A percentile compares a stretch with the other conserved stretches of the same genome.
These are phyloP conservation scores for Hydropsyche betteni DNA, from an alignment of 2,888 invertebrate genomes.

Conservation along the genomic window DNA sequence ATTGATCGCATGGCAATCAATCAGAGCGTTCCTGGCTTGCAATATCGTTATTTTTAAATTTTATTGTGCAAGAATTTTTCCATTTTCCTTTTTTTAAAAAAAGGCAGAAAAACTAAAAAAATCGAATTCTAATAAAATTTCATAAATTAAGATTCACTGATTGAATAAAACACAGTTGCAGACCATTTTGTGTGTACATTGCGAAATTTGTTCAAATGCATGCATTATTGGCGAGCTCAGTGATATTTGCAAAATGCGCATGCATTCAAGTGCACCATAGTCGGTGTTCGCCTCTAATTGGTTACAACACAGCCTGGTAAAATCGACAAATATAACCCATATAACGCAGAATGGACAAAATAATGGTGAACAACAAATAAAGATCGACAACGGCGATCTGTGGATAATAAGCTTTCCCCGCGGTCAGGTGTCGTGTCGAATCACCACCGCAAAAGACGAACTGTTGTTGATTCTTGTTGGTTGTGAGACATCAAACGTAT, in stretches of 20 bases:
- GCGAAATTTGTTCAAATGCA: constrained; percentile 28
- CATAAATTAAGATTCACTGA: no score
- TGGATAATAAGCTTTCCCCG: constrained; percentile 44
- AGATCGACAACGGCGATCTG: constrained; percentile 39
- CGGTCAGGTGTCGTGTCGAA: constrained; percentile 45
- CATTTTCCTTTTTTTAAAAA: no score
- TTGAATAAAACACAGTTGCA: no score
- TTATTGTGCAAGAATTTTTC: no score
- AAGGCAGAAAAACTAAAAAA: no score
- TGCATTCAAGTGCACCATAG: constrained; percentile 32
- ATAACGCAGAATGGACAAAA: background rate
- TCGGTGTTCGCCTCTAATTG: constrained; percentile 41
- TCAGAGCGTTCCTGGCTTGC: no score
- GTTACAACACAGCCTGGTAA: constrained; percentile 30
- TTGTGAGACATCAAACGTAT: constrained; percentile 4
- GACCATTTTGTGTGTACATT: background rate
- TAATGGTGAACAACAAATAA: constrained; percentile 37
- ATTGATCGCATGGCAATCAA: no score
- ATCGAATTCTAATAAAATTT: no score
- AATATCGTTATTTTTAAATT: no score
- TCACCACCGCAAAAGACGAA: constrained; percentile 12
- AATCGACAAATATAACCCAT: constrained; percentile 10
- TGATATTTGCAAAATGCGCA: constrained; percentile 36
- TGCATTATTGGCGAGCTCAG: constrained; percentile 17
- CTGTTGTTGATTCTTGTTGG: no score